Base-by-base conservation (phyloP, 2,888 invertebrate species). In the Melieria omissa region DNA sequence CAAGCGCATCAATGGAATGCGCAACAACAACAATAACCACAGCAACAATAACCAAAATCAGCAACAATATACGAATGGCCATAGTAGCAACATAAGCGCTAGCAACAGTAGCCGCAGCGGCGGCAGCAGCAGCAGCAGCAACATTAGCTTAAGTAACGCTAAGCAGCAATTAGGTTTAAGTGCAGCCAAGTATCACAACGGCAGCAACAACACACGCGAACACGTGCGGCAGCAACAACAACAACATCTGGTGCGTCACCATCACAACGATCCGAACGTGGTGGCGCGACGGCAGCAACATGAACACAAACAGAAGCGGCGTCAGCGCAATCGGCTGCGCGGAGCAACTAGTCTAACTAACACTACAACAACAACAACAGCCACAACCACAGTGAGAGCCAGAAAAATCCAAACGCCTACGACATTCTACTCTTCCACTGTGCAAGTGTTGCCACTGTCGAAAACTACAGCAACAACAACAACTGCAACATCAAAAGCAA, bases 191-290 rank as follows among this genome's bases (percentile, higher is more conserved):
- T 65, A 72, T 76, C 77, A 76, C 76, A 78, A 73, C 58, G 71
- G 72, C 71, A 78, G 69, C 76, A 76, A 70, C 54, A 74, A 68
- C 64, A 74, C 65, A 58, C 73, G 63, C 47, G 67, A 70, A 67
- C 78, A 80, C 63, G 76, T 76, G 73, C 74, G 80, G 65, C 76
- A 76, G 57, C 70, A 77, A 74, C 79, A 80, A 69, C 77, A 77
- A 72, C 83, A 83, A 70, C 85, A 85, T 83, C 82, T 81, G 78
- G 83, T 85, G 78, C 82, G 86, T 73, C 85, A 85, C 81, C 86
- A 86, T 82, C 86, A 86, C 76, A 83, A 85, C 80, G 83, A 85
- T 82, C 83, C 84, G 70, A 80, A 80, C 75, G 77, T 78, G 77
- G 78, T 83, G 75, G 80, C 81, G 75, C 80, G 84, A 71, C 82